A percentile compares a stretch with the other conserved stretches of the same genome.
These are phyloP conservation scores for Serinus canaria DNA, from an alignment of 2,113 vertebrate genomes.

Conservation along the genomic window DNA sequence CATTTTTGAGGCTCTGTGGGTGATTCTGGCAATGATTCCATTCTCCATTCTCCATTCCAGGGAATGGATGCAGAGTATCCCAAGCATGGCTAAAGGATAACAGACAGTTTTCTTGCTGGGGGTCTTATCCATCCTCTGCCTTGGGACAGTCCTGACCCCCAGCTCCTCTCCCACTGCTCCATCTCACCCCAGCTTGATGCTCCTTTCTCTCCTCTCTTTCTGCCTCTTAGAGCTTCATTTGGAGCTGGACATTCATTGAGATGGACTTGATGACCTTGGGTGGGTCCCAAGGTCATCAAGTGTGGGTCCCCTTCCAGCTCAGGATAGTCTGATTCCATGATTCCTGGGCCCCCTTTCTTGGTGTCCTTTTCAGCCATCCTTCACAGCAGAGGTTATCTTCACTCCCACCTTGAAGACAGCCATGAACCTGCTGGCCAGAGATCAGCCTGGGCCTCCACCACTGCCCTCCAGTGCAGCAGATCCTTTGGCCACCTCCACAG, in stretches of 20 bases:
- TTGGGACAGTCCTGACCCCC: not conserved
- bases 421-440: not conserved
- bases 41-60: not conserved
- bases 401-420: not conserved
- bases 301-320: not conserved
- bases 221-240: not conserved
- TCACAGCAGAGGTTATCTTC: not conserved
- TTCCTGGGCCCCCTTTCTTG: not conserved
- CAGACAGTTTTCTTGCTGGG: not conserved
- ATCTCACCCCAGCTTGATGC: not conserved
- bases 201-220: not conserved
- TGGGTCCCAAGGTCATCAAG: no score
- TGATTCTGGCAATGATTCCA: not conserved
- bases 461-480: not conserved
- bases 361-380: not conserved
- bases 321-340: not conserved
- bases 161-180: not conserved
- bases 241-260: not conserved
- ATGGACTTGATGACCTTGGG: not conserved
- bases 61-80: not conserved
- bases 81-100: not conserved
- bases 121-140: not conserved
- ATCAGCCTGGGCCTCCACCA: not conserved
- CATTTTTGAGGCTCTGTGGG: not conserved
- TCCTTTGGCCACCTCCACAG: not conserved